Evolutionary conservation across 2,797 vertebrate genomes (phyloP), one percentile per base, ranked within the genome.

Genomic region (Glossophaga mutica): DNA sequence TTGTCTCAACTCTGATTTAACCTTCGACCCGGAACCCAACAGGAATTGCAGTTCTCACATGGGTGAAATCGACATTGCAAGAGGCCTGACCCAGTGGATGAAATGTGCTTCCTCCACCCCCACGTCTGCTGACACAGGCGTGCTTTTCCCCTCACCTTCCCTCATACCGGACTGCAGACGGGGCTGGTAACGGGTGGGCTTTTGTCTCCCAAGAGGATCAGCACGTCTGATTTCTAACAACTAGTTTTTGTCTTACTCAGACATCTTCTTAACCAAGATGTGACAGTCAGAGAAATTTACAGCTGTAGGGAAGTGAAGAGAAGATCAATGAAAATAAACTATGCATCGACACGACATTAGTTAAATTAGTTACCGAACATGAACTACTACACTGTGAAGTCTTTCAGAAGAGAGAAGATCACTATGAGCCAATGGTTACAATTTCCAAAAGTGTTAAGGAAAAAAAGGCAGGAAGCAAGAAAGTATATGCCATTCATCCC

Each of bases 191-290:
- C 0, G 5, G 16, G 24, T 29, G 37, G 42, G 52, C 81, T 73
- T 96, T 55, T 71, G 26, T 46, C 52, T 77, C 55, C 73, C 50
- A 89, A 46, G 32, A 94, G 52, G 44, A 79, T 18, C 7, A 2
- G 32, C 24, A 62, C 29, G 50, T 19, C 52, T 62, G 74, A 34
- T 86, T 77, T 74, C 24, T 82, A 76, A 68, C 39, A 85, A 52
- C 67, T n/a, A 5, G n/a, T 62, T 78, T 78, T 62, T 84, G 94
- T 87, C 74, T 89, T 39, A 68, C 37, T 76, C 34, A 26, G 74
- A 57, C 29, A 52, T 37, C 81, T 79, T 94, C 92, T 87, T 87
- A 88, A 84, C 52, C 73, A 82, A 94, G 71, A 68, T 57, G 32
- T 79, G 68, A 70, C 91, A 70, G 68, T 90, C 59, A 90, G 3